Conservation (phyloP, 2,888 invertebrate genomes). For the Eupeodes latifasciatus region DNA sequence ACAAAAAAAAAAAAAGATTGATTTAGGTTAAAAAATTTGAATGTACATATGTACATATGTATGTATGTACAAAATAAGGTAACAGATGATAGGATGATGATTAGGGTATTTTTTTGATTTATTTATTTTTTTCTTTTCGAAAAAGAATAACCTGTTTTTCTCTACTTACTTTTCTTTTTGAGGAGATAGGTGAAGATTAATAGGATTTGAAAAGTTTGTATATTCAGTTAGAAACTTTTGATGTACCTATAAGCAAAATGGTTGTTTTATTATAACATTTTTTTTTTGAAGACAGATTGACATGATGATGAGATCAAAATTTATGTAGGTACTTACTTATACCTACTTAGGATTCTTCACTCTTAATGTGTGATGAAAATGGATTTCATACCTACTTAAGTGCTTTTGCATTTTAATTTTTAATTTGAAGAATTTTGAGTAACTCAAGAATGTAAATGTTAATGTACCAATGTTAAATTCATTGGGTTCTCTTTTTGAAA, state of each 20-base stretch:
- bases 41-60: not conserved
- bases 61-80: conserved; percentile 4
- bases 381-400: too few species aligned
- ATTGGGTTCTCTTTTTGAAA: too few species aligned
- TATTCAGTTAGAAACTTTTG: not conserved
- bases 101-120: conserved; percentile 11
- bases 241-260: not conserved
- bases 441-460: too few species aligned
- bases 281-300: conserved; percentile 12
- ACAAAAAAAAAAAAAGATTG: not conserved
- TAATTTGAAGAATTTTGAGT: too few species aligned
- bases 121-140: too few species aligned
- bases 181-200: conserved; percentile 19
- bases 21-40: conserved; percentile 39
- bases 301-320: not conserved
- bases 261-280: not conserved
- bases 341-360: too few species aligned
- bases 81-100: conserved; percentile 37
- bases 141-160: not conserved
- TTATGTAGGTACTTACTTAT: not conserved
- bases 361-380: too few species aligned
- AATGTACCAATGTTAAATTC: too few species aligned
- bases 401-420: too few species aligned
- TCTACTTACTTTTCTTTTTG: not conserved
- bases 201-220: not conserved